Percentiles rank a stretch among this genome's conserved stretches.
Conservation (phyloP, 2,113 vertebrate species). For the Myodes glareolus region DNA sequence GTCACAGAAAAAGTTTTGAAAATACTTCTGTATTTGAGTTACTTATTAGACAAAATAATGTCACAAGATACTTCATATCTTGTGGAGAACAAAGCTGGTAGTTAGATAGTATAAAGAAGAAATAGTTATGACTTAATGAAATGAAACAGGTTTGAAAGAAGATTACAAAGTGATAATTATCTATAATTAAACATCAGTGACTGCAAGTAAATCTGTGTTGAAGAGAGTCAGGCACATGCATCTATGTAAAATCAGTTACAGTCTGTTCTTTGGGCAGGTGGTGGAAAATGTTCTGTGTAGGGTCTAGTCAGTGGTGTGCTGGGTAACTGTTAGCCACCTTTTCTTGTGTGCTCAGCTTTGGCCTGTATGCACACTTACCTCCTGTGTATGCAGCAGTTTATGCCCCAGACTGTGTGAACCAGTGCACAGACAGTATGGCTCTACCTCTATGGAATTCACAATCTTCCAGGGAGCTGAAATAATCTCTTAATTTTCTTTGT, state of each 20-base stretch:
- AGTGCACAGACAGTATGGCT: background rate
- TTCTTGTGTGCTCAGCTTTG: background rate
- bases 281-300: background rate
- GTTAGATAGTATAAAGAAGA: background rate
- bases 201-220: conserved; percentile 16
- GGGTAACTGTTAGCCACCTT: background rate
- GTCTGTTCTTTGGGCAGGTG: background rate
- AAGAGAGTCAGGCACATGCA: background rate
- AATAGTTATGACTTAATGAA: conserved; percentile 25
- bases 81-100: background rate
- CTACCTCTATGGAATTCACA: background rate
- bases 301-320: background rate
- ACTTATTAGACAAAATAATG: background rate
- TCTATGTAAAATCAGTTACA: conserved; percentile 1
- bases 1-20: background rate
- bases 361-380: background rate
- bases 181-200: conserved; percentile 7
- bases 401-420: background rate
- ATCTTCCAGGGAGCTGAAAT: background rate
- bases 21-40: conserved; percentile 6
- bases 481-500: background rate
- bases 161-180: conserved; percentile 32
- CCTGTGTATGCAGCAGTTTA: background rate
- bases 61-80: background rate
- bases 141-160: conserved; percentile 18